phyloP scores from a whole-genome alignment of 2,113 vertebrate genomes.

The Peromyscus leucopus region DNA sequence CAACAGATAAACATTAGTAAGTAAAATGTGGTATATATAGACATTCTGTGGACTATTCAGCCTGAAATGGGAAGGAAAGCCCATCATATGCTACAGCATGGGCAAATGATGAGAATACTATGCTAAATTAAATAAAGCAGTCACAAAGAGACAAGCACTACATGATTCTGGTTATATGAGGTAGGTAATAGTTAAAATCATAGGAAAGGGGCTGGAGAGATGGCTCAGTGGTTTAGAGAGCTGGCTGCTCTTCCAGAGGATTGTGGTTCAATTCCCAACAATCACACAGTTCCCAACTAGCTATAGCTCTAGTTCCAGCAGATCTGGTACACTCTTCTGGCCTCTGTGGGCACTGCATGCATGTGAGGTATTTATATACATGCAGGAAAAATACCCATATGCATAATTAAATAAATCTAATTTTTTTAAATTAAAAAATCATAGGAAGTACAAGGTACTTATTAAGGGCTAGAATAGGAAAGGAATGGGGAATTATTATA shows the following conservation, averaged over 20 bases:
- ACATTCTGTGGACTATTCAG: not conserved
- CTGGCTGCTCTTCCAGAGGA: not conserved
- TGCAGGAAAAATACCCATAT: not conserved
- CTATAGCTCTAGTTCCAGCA: not conserved
- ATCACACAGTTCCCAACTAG: not conserved
- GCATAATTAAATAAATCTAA: not conserved
- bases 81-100: not conserved
- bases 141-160: not conserved
- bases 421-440: not conserved
- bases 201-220: not conserved
- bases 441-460: not conserved
- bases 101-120: not conserved
- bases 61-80: not conserved
- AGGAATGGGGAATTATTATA: not conserved
- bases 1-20: not conserved
- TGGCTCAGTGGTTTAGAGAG: not conserved
- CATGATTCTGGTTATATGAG: not conserved
- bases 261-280: not conserved
- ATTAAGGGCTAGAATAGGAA: not conserved
- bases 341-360: not conserved
- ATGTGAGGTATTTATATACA: not conserved
- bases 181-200: not conserved
- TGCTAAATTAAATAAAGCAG: not conserved
- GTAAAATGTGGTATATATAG: not conserved
- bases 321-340: not conserved